Evolutionary conservation across 2,888 invertebrate species (phyloP).

Genomic region (Hydroisotoma schaefferi): DNA sequence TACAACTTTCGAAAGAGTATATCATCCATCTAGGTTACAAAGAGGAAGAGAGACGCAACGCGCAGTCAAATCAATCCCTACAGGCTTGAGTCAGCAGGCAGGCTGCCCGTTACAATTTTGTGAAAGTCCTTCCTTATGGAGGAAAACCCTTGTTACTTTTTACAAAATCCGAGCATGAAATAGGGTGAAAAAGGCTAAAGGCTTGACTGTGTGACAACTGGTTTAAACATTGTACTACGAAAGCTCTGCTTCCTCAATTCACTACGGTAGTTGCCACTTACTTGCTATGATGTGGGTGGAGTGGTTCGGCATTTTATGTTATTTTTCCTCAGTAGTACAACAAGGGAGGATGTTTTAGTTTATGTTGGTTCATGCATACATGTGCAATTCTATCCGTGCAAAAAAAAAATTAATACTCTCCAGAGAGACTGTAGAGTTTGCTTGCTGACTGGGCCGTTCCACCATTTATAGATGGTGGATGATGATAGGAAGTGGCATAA

Average conservation of each 20-base stretch:
- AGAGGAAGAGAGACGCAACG: too few relatives aligned
- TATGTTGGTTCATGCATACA: not conserved
- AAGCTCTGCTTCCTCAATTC: not conserved
- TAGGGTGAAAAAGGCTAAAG: too few relatives aligned
- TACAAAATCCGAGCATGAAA: too few relatives aligned
- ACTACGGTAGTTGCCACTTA: not conserved
- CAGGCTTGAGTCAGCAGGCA: too few relatives aligned
- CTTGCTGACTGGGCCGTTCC: not conserved
- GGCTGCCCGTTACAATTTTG: too few relatives aligned
- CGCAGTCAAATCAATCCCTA: too few relatives aligned
- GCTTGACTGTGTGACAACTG: not conserved
- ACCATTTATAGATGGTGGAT: too few relatives aligned
- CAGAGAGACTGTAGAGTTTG: not conserved
- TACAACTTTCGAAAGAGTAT: too few relatives aligned
- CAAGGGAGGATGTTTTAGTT: not conserved
- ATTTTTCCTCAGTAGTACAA: not conserved
- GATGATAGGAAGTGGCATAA: too few relatives aligned
- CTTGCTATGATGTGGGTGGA: not conserved
- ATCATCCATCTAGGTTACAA: too few relatives aligned
- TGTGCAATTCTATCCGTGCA: constrained; percentile 5
- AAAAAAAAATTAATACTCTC: constrained; percentile 5
- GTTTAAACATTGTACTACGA: not conserved
- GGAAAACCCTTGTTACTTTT: too few relatives aligned
- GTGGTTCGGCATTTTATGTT: not conserved
- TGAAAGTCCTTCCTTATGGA: too few relatives aligned